Conservation (phyloP, 2,797 vertebrate genomes). For the Sternarchorhynchus goeldii region DNA sequence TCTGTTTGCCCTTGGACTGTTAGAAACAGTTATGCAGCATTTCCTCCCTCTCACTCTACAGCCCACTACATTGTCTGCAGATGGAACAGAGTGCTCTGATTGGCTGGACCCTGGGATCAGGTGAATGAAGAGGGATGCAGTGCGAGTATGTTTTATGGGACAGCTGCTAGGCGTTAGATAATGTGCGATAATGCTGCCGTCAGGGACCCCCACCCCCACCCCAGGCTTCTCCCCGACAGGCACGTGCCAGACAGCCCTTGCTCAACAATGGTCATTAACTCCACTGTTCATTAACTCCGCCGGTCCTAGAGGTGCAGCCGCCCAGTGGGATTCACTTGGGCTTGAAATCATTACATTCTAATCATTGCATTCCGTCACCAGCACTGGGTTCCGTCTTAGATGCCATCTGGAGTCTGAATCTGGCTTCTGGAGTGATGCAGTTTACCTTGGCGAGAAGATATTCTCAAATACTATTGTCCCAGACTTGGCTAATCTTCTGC, state of each 20-base stretch:
- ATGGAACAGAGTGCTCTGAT: neutral
- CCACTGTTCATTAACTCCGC: conserved; percentile 71
- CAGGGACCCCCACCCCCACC: conserved; percentile 55
- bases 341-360: conserved; percentile 27
- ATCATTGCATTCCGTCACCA: too few relatives aligned
- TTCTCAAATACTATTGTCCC: neutral
- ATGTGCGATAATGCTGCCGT: conserved; percentile 73
- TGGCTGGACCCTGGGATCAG: conserved; percentile 14
- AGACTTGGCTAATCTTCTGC: neutral
- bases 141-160: conserved; percentile 66
- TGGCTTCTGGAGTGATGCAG: neutral
- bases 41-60: conserved; percentile 5
- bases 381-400: too few relatives aligned
- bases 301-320: conserved; percentile 47
- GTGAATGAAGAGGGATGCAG: neutral
- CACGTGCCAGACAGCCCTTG: conserved; percentile 18
- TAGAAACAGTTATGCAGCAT: neutral
- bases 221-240: too few relatives aligned
- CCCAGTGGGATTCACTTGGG: conserved; percentile 3
- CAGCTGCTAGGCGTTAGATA: conserved; percentile 68
- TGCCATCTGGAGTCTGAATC: too few relatives aligned
- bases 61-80: conserved; percentile 8
- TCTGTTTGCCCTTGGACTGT: conserved; percentile 56
- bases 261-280: conserved; percentile 74
- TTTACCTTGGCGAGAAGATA: conserved; percentile 5